phyloP scores from a whole-genome alignment of 2,113 vertebrate genomes.

The Thinocorus orbignyianus region DNA sequence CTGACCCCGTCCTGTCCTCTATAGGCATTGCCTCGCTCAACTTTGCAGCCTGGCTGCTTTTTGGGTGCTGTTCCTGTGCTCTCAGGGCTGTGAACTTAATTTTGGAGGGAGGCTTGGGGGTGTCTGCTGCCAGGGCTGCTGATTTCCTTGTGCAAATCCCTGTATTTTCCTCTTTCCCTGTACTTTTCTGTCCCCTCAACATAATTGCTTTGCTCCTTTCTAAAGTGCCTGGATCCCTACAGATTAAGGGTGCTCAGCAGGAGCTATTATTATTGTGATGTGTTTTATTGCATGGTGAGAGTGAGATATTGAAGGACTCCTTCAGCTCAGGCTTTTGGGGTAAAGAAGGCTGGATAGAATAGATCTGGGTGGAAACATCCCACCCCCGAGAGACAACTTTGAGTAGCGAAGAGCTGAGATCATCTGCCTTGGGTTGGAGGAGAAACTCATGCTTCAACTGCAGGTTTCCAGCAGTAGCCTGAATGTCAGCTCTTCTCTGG shows the following conservation, averaged over 20 bases:
- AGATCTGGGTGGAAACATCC: neutral
- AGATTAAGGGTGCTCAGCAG: conserved; percentile 55
- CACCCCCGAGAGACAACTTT: neutral
- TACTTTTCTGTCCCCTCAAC: conserved; percentile 5
- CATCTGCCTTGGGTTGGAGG: neutral
- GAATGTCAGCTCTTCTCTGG: neutral
- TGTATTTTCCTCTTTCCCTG: neutral
- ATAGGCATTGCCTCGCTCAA: fast-evolving
- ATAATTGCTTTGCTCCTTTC: conserved; percentile 50
- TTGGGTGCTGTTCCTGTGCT: neutral
- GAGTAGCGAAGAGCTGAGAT: neutral
- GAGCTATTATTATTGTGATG: conserved; percentile 54
- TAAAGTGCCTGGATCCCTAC: conserved; percentile 37
- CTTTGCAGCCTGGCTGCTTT: neutral
- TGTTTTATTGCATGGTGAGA: conserved; percentile 49
- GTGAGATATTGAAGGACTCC: conserved; percentile 26
- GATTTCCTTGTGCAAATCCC: neutral
- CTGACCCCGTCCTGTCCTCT: no score
- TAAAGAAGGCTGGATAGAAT: neutral
- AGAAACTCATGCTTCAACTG: neutral
- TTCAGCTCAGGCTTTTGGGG: neutral
- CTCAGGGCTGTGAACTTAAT: neutral
- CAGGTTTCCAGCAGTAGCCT: neutral
- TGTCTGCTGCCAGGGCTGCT: neutral
- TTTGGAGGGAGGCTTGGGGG: fast-evolving